Conservation (phyloP, 2,797 vertebrate species). For the Intellagama lesueurii region DNA sequence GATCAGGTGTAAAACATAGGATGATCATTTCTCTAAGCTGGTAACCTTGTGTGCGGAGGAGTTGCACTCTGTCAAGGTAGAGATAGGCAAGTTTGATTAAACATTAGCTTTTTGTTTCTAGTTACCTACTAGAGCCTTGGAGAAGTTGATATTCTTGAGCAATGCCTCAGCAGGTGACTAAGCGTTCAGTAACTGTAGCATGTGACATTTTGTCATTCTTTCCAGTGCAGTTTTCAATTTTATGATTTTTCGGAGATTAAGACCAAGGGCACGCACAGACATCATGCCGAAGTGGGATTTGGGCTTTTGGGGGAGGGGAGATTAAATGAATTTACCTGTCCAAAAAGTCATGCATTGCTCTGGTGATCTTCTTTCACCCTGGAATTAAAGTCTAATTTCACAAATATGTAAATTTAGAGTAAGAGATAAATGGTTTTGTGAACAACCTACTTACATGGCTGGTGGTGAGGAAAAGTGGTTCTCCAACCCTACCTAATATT, state of each 20-base stretch:
- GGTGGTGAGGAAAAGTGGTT: not conserved
- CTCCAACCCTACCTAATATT: not conserved
- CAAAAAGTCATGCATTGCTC: not conserved
- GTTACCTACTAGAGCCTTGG: not conserved
- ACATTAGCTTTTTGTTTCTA: slow-evolving; percentile 9
- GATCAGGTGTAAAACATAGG: not conserved
- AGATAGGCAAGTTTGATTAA: not conserved
- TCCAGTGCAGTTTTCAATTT: not conserved
- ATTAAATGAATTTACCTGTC: not conserved
- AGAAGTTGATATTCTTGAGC: slow-evolving; percentile 16
- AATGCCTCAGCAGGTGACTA: slow-evolving; percentile 10
- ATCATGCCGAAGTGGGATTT: not conserved
- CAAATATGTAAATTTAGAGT: not conserved
- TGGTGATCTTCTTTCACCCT: not conserved
- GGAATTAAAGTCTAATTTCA: not conserved
- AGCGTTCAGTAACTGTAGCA: not conserved
- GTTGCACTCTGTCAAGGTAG: not conserved
- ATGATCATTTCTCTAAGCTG: not conserved
- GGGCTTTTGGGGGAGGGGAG: too few species aligned
- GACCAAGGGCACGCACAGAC: not conserved
- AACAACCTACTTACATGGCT: not conserved
- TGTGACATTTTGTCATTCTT: not conserved
- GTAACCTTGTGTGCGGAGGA: not conserved
- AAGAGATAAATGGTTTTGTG: not conserved
- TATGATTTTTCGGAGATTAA: not conserved